Evolutionary conservation across 2,113 vertebrate species (phyloP).

Genomic region (Diadophis punctatus): DNA sequence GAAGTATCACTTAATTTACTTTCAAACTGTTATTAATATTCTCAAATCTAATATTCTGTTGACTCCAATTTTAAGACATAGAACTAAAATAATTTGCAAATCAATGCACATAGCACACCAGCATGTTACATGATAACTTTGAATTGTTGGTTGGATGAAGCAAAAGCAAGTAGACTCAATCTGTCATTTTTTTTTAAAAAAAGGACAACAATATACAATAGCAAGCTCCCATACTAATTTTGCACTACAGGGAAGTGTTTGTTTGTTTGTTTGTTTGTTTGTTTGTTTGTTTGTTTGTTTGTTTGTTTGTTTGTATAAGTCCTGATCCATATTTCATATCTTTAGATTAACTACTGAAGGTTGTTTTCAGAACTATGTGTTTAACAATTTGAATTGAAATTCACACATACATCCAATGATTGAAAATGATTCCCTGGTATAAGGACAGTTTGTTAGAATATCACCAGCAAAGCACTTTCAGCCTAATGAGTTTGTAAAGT

Average conservation of each 20-base stretch:
- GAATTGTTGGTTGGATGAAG: not conserved
- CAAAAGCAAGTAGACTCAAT: not conserved
- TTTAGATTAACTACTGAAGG: not conserved
- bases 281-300: not conserved
- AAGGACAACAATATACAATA: not conserved
- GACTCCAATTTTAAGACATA: not conserved
- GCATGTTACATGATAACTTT: not conserved
- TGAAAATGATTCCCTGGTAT: not conserved
- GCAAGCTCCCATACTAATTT: not conserved
- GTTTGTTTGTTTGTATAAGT: not conserved
- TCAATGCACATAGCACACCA: not conserved
- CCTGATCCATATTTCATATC: not conserved
- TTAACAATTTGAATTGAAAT: not conserved
- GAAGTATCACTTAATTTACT: not conserved
- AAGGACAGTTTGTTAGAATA: not conserved
- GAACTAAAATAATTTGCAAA: not conserved
- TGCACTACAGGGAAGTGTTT: not conserved
- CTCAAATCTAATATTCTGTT: not conserved
- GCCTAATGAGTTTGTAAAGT: not conserved
- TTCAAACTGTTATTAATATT: not conserved
- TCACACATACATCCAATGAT: not conserved
- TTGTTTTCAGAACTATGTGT: not conserved
- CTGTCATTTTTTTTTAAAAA: not conserved
- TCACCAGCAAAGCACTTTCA: constrained; percentile 9
- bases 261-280: not conserved